Evolutionary conservation across 2,113 vertebrate species (phyloP), one percentile per base, ranked within the genome.

Genomic region (Corynorhinus townsendii): DNA sequence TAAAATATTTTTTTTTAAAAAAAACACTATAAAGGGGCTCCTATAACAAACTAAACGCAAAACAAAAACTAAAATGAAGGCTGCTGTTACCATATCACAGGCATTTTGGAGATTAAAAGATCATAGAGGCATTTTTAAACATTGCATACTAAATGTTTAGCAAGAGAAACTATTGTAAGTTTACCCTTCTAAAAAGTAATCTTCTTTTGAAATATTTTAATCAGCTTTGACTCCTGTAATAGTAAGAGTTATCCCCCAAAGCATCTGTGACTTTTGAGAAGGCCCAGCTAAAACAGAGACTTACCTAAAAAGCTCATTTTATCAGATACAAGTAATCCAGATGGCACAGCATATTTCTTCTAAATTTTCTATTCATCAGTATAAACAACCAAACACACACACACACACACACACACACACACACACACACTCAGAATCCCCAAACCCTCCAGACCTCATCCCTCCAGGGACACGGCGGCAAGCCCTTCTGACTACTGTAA

Each of bases 121-220:
- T n/a, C 19, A 43, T 1, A 69, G 26, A 10, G 59, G 0, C 22
- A 68, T 33, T 72, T 62, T 6, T 43, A 86, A 89, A 69, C 9
- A 2, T 6, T 52, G 52, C 33, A 49, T 69, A 49, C 40, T 82
- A 89, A 81, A 80, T 35, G 12, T 52, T 82, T 49, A 89, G 33
- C 68, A 91, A 91, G 40, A 83, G 79, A 80, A 88, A 75, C 28
- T 43, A 59, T 66, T 85, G 17, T 30, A 72, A 83, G 33, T 68
- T 68, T 40, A 28, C 11, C 28, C 20, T 91, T 86, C 59, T 64
- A 45, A 85, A 88, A 16, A 2, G 40, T 7, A 17, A 4, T 64
- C 92, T 91, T 88, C 73, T 91, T 82, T 54, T 54, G 20, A 89
- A 93, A 83, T 80, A n/a, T 11, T 12, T 49, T 47, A n/a, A 75